Conservation (phyloP, 2,888 invertebrate species). For the Prenolepis imparis region DNA sequence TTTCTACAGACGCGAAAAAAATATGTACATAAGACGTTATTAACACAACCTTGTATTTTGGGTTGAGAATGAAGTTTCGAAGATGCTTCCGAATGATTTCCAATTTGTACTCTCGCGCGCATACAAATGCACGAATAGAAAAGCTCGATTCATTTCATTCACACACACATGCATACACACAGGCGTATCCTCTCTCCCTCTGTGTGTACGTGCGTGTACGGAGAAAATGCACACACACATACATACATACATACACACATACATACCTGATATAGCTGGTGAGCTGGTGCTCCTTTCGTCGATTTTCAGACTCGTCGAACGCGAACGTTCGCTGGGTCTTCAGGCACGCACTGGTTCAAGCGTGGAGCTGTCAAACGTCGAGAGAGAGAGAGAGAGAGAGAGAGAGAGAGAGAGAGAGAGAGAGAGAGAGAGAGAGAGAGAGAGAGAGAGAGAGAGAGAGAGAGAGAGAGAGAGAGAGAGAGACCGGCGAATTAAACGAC, state of each 20-base stretch:
- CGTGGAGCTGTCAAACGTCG: neutral
- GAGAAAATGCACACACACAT: neutral
- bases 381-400: neutral
- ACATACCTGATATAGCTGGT: neutral
- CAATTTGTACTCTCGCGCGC: neutral
- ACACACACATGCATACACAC: neutral
- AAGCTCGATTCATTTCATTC: constrained; percentile 21
- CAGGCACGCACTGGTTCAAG: neutral
- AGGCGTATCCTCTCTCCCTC: neutral
- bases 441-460: neutral
- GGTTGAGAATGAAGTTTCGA: neutral
- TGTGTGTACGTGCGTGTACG: neutral
- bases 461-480: neutral
- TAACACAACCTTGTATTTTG: neutral
- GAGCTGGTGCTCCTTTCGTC: constrained; percentile 13
- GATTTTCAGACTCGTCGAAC: constrained; percentile 11
- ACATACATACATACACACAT: neutral
- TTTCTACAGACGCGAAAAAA: neutral
- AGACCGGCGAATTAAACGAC: too few species aligned
- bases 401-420: neutral
- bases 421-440: neutral
- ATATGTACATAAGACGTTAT: neutral
- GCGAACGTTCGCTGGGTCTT: neutral
- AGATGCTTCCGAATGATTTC: constrained; percentile 27
- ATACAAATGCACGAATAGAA: neutral